Conservation (phyloP, 2,888 invertebrate species). For the Acronicta psi region DNA sequence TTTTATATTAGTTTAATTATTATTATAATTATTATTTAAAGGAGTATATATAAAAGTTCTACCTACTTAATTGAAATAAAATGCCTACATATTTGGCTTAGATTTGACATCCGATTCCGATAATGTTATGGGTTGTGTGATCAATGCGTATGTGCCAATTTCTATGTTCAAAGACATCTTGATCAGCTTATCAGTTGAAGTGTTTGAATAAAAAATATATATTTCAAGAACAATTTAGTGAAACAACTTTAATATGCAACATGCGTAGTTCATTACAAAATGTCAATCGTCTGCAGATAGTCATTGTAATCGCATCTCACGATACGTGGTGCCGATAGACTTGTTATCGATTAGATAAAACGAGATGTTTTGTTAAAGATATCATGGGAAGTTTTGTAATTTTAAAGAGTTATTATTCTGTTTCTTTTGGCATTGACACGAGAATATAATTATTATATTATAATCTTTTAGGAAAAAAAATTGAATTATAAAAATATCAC, state of each 20-base stretch:
- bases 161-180: too few species aligned
- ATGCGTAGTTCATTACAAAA: constrained; percentile 39
- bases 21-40: too few species aligned
- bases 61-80: too few species aligned
- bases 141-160: too few species aligned
- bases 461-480: neutral
- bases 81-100: too few species aligned
- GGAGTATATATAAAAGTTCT: too few species aligned
- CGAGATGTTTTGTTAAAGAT: constrained; percentile 41
- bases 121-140: too few species aligned
- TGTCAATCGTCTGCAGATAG: constrained; percentile 32
- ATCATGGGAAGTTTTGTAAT: constrained; percentile 30
- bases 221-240: constrained; percentile 2
- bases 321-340: constrained; percentile 22
- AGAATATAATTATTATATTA: too few species aligned
- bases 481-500: too few species aligned
- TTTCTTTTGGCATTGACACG: constrained; percentile 4
- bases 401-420: neutral
- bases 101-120: too few species aligned
- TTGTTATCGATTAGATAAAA: constrained; percentile 39
- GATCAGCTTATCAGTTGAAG: too few species aligned
- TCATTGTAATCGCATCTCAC: constrained; percentile 42
- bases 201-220: neutral
- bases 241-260: constrained; percentile 7
- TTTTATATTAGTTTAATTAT: too few species aligned